Base-by-base conservation (phyloP, 2,113 vertebrate species). In the Xiphophorus hellerii region DNA sequence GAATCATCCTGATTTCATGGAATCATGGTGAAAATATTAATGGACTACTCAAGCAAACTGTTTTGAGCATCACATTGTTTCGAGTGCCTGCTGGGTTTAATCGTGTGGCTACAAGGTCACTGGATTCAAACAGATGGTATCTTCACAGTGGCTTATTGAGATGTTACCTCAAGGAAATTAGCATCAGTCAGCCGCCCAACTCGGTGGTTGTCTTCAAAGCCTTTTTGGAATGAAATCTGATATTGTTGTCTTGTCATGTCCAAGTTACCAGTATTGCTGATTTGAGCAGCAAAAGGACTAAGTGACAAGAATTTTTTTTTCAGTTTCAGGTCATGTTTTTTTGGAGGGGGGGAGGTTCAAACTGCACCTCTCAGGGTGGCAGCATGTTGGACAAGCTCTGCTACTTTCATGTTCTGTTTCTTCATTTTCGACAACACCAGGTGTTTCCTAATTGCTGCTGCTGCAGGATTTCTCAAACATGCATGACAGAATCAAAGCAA, bases 41-140 rank as follows among this genome's bases (percentile, higher is more conserved):
- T 5, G 44, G 88, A 90, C 85, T 84, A 88, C 87, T 54, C 84
- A 86, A 83, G 77, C 78, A 75, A 87, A 77, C 83, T 58, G 68
- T 80, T 82, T 82, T 58, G 62, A 74, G 76, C 35, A 51, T 74
- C 79, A 76, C 71, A 62, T 65, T 72, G 81, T 74, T 66, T 72
- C 73, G 48, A 62, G 54, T 71, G 82, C 75, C 87, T 88, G 88
- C 86, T 90, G 84, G 87, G 76, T 80, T 84, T 88, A 78, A 82
- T 33, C 77, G 69, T 74, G 76, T 73, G 65, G 78, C 89, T 84
- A 77, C 80, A 80, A 83, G 84, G 84, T 89, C 79, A 87, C 73
- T 82, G 80, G 68, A 84, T 85, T 88, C 78, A 86, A 87, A 89
- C 90, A 92, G 90, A 91, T 87, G 89, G 77, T 76, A 37, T 87